A percentile compares a stretch with the other conserved stretches of the same genome.
Conservation (phyloP, 2,113 vertebrate species). For the Marmota flaviventris region DNA sequence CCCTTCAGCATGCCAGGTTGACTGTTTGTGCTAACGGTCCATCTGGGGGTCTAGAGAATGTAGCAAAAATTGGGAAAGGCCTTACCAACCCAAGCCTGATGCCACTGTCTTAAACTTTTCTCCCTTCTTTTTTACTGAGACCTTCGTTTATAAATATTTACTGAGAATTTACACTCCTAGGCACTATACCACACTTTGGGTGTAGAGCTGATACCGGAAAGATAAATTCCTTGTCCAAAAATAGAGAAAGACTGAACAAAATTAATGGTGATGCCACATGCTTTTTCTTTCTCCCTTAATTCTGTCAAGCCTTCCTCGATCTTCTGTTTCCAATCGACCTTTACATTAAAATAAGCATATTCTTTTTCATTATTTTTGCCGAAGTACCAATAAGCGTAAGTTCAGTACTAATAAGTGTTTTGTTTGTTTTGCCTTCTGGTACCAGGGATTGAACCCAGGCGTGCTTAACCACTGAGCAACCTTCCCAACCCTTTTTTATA, state of each 20-base stretch:
- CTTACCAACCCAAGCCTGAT: not conserved
- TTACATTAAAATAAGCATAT: slow-evolving; percentile 43
- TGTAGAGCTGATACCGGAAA: not conserved
- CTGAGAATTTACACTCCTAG: not conserved
- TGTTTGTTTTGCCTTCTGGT: too few relatives aligned
- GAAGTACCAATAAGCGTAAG: not conserved
- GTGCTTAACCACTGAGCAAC: too few relatives aligned
- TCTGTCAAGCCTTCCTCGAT: not conserved
- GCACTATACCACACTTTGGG: not conserved
- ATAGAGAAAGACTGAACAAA: slow-evolving; percentile 11
- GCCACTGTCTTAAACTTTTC: not conserved
- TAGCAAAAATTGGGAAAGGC: not conserved
- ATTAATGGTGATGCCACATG: not conserved
- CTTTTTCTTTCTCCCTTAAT: slow-evolving; percentile 25
- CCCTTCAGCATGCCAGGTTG: not conserved
- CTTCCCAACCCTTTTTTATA: too few relatives aligned
- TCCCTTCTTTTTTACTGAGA: not conserved
- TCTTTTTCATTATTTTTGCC: not conserved
- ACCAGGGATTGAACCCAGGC: too few relatives aligned
- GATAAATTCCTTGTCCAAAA: not conserved
- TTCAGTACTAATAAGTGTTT: not conserved
- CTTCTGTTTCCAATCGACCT: not conserved
- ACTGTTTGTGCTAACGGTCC: not conserved
- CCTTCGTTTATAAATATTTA: slow-evolving; percentile 24
- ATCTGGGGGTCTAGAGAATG: not conserved